Evolutionary conservation across 1,140 invertebrate species (phyloP), one percentile per base, ranked within the genome.

Genomic region (Helicoverpa zea): DNA sequence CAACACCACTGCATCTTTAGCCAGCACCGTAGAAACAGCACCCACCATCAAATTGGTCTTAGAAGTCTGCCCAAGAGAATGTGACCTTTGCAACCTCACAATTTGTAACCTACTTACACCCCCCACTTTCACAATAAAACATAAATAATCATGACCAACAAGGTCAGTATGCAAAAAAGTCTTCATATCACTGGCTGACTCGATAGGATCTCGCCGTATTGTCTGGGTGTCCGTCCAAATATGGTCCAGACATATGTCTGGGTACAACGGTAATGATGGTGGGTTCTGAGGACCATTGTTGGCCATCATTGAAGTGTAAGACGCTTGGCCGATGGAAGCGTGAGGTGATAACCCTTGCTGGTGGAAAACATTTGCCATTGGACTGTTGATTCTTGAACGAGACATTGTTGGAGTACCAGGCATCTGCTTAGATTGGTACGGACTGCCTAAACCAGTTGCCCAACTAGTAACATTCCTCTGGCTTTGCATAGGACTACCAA

Each of bases 181-280:
- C 85, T 97, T 98, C 0, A 96, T 96, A 47, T 98, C 97, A 78
- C 96, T 93, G 3, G 89, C 88, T 78, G 87, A 92, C 18, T 95
- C 94, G 0, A 95, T 91, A 18, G 80, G 91, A 91, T 95, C 96
- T 89, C 96, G 93, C 47, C 94, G 85, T 66, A 95, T 90, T n/a
- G 93, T 94, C 58, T 95, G 95, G 81, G 95, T 97, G 88, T 99
- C 98, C 0, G 97, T 98, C 98, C 98, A 99, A 16, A 98, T 95
- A 86, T 98, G 97, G 88, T 99, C 98, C 18, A 99, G 95, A 91
- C 98, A 98, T 68, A 98, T 95, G 84, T 98, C 97, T 1, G 98
- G 98, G 80, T 97, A 97, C 14, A 98, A 94, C 4, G 98, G 97
- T 84, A 97, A 96, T 3, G 96, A 96, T 51, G 96, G 95, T 72